phyloP scores from a whole-genome alignment of 2,113 vertebrate species.

The Spermophilus dauricus region DNA sequence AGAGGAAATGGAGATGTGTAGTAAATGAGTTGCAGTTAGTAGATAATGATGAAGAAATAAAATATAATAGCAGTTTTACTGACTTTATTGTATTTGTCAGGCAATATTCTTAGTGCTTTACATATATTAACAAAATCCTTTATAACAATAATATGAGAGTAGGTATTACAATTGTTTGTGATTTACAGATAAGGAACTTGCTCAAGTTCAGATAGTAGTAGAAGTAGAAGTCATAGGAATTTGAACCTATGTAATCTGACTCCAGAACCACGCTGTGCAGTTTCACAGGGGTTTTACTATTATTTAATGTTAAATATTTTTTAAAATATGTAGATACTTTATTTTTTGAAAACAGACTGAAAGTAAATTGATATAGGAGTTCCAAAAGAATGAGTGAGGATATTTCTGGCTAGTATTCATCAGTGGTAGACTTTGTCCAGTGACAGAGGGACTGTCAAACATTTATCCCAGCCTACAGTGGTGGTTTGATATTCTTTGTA shows the following conservation, averaged over 20 bases:
- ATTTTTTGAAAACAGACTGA: background rate
- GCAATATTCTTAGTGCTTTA: background rate
- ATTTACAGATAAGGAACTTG: background rate
- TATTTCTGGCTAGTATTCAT: background rate
- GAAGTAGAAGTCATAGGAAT: background rate
- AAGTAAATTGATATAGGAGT: background rate
- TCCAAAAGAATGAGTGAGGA: background rate
- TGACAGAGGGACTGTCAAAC: background rate
- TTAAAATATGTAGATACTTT: background rate
- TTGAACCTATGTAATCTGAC: background rate
- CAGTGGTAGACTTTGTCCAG: background rate
- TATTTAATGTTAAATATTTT: background rate
- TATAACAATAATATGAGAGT: background rate
- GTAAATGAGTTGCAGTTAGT: background rate
- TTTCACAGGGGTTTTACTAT: background rate
- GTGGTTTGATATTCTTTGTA: background rate
- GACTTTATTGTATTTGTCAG: background rate
- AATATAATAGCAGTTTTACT: background rate
- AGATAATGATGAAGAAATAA: background rate
- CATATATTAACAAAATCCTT: background rate
- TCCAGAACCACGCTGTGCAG: background rate
- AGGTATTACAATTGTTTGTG: background rate
- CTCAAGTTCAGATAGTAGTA: background rate
- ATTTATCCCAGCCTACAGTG: background rate
- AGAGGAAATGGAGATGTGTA: background rate